Evolutionary conservation across 2,797 vertebrate species (phyloP).

Genomic region (Pelodytes ibericus): DNA sequence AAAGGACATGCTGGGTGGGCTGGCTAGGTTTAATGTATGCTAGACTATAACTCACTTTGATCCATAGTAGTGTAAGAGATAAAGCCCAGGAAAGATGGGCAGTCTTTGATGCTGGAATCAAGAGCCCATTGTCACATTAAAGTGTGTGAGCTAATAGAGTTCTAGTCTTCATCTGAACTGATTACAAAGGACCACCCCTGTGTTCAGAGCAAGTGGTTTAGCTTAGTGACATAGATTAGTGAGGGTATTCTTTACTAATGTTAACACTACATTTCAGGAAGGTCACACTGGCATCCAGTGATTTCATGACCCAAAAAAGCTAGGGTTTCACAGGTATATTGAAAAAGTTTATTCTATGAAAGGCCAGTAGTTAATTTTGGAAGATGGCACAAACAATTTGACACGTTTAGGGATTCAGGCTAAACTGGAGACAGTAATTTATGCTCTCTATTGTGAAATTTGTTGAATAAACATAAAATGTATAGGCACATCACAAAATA

Average conservation of each 20-base stretch:
- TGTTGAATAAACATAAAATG: too few species aligned
- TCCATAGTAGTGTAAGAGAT: constrained; percentile 16
- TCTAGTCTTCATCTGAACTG: constrained; percentile 24
- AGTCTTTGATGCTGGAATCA: constrained; percentile 34
- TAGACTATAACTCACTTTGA: constrained; percentile 18
- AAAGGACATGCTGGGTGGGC: constrained; percentile 14
- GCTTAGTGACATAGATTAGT: constrained; percentile 27
- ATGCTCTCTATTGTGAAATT: too few species aligned
- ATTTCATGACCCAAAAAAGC: constrained; percentile 15
- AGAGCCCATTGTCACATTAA: constrained; percentile 36
- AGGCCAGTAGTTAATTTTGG: too few species aligned
- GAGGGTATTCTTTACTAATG: constrained; percentile 36
- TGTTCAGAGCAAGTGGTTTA: constrained; percentile 43
- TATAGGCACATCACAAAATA: too few species aligned
- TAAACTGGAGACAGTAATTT: too few species aligned
- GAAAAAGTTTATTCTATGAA: not conserved
- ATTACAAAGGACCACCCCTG: constrained; percentile 51
- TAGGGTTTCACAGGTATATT: constrained; percentile 1
- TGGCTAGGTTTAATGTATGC: not conserved
- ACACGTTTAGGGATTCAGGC: too few species aligned
- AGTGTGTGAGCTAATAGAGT: constrained; percentile 37
- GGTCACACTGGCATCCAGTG: constrained; percentile 43
- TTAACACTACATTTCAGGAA: constrained; percentile 20
- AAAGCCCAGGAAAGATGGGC: constrained; percentile 18
- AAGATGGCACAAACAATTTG: too few species aligned